Evolutionary conservation across 2,888 invertebrate genomes (phyloP).

Genomic region (Eledona agricola): DNA sequence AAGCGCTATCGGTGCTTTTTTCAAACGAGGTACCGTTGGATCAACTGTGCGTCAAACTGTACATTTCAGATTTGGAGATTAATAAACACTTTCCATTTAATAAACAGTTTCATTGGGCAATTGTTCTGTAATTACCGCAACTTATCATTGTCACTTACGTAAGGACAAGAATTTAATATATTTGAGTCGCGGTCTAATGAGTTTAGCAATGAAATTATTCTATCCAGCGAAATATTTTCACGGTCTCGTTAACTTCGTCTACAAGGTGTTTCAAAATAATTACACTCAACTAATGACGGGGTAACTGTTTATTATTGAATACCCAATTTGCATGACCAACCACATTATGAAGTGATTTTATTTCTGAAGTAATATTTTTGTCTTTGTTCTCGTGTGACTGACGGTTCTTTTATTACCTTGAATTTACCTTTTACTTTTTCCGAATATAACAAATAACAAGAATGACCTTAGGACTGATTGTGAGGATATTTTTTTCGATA

Average conservation of each 20-base stretch:
- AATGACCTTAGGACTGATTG: slow-evolving; percentile 28
- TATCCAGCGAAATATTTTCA: slow-evolving; percentile 24
- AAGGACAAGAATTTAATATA: slow-evolving; percentile 15
- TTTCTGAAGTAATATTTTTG: slow-evolving; percentile 18
- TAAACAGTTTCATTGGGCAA: slow-evolving; percentile 5
- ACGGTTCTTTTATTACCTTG: slow-evolving; percentile 29
- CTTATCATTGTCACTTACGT: slow-evolving; percentile 15
- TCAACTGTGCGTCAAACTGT: slow-evolving; percentile 4
- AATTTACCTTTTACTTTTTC: slow-evolving; percentile 34
- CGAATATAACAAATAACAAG: slow-evolving; percentile 32
- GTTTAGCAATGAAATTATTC: slow-evolving; percentile 22
- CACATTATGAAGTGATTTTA: neutral
- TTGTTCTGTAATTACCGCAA: slow-evolving; percentile 17
- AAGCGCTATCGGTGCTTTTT: slow-evolving; percentile 7
- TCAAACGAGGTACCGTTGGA: slow-evolving; percentile 16
- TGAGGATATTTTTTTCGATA: slow-evolving; percentile 31
- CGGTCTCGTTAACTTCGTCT: slow-evolving; percentile 25
- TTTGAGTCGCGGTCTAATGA: slow-evolving; percentile 22
- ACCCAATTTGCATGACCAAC: neutral
- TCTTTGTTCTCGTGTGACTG: slow-evolving; percentile 8
- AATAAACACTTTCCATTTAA: slow-evolving; percentile 22
- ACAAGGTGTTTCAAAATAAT: slow-evolving; percentile 21
- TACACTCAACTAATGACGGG: slow-evolving; percentile 4
- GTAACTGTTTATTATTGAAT: slow-evolving; percentile 8
- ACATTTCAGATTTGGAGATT: slow-evolving; percentile 8